phyloP scores from a whole-genome alignment of 2,113 vertebrate genomes.

The Mohoua ochrocephala region DNA sequence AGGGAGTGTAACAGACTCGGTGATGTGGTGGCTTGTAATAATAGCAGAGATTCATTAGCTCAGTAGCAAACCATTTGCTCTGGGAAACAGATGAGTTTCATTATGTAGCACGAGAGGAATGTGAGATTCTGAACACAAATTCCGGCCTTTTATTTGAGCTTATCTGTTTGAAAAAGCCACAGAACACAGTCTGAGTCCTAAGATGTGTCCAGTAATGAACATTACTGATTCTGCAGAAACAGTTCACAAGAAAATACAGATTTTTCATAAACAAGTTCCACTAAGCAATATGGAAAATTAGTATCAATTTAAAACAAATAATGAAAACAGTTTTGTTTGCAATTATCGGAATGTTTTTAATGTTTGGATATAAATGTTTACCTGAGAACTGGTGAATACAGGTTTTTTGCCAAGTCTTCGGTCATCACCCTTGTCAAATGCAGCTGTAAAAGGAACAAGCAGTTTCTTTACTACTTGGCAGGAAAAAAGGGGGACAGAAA shows the following conservation, averaged over 20 bases:
- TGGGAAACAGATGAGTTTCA: slow-evolving; percentile 19
- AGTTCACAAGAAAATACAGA: background rate
- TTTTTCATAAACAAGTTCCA: background rate
- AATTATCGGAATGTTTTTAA: background rate
- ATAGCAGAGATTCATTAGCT: slow-evolving; percentile 2
- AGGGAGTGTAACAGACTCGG: background rate
- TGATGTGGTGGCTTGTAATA: background rate
- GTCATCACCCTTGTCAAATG: slow-evolving; percentile 92
- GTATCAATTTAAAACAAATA: background rate
- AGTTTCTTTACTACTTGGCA: slow-evolving; percentile 26
- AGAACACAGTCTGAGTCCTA: background rate
- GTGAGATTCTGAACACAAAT: slow-evolving; percentile 20
- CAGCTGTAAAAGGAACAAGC: slow-evolving; percentile 74
- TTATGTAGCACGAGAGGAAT: slow-evolving; percentile 5
- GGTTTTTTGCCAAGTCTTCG: slow-evolving; percentile 89
- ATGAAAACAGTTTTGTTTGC: background rate
- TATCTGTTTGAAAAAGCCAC: background rate
- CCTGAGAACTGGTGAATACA: slow-evolving; percentile 90
- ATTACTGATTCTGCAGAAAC: background rate
- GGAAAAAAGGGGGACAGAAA: background rate
- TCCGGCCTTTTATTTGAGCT: slow-evolving; percentile 37
- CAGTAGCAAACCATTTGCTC: slow-evolving; percentile 10
- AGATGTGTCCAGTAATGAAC: background rate
- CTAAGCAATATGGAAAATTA: background rate
- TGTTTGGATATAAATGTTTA: slow-evolving; percentile 60